Evolutionary conservation across 1,140 invertebrate species (phyloP).

Genomic region (Temnothorax nylanderi): DNA sequence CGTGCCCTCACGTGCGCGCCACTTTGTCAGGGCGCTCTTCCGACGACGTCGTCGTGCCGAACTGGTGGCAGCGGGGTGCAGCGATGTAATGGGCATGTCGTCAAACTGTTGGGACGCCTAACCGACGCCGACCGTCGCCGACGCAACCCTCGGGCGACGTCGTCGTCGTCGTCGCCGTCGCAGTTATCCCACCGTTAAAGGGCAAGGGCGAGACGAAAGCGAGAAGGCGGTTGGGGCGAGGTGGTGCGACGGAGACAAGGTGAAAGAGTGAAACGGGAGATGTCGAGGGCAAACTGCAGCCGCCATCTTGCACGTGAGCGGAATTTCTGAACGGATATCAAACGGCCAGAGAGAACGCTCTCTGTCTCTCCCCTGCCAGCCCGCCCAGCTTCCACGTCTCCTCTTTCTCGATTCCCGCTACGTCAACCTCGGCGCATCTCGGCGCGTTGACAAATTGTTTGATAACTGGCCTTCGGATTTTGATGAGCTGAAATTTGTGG

Average conservation of each 20-base stretch:
- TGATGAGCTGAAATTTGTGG: not conserved
- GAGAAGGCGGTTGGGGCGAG: constrained; percentile 53
- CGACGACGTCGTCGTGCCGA: constrained; percentile 5
- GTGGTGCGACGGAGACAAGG: constrained; percentile 25
- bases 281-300: constrained; percentile 83
- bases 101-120: constrained; percentile 76
- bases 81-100: constrained; percentile 72
- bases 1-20: constrained; percentile 41
- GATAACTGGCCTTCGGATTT: constrained; percentile 28
- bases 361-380: constrained; percentile 8
- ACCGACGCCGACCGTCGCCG: constrained; percentile 59
- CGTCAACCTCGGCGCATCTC: constrained; percentile 8
- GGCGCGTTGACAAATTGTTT: constrained; percentile 50
- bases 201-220: constrained; percentile 60
- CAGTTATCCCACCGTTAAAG: constrained; percentile 52
- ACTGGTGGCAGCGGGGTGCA: constrained; percentile 32
- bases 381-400: not conserved
- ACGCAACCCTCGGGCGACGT: constrained; percentile 37
- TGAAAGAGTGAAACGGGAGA: constrained; percentile 65
- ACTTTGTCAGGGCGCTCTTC: constrained; percentile 39
- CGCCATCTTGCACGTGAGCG: constrained; percentile 84
- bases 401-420: constrained; percentile 27
- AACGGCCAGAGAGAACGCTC: constrained; percentile 38
- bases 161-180: constrained; percentile 55
- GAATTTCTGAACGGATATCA: constrained; percentile 79